Evolutionary conservation across 2,888 invertebrate species (phyloP).

Genomic region (Graphium colonna): DNA sequence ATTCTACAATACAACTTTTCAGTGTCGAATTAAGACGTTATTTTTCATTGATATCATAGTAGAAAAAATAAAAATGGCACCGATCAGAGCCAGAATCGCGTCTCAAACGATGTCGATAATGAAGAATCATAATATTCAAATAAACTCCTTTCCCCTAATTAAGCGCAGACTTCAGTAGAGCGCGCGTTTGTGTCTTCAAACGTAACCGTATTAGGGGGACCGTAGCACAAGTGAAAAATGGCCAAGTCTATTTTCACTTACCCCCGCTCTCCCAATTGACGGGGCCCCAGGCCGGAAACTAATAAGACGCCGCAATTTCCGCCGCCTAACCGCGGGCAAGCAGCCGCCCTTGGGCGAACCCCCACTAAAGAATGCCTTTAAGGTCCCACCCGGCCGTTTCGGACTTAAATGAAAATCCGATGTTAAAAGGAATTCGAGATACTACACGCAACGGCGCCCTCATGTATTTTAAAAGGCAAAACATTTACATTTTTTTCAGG

Average conservation of each 20-base stretch:
- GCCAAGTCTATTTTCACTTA: constrained; percentile 47
- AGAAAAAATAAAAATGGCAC: no score
- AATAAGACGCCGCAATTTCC: constrained; percentile 74
- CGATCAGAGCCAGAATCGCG: no score
- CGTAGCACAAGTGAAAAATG: constrained; percentile 32
- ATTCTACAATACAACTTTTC: no score
- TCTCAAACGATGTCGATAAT: no score
- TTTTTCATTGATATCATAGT: no score
- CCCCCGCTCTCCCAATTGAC: constrained; percentile 56
- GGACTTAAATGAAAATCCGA: constrained; percentile 20
- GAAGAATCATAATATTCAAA: no score
- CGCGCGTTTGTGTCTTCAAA: neutral
- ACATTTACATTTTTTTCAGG: neutral
- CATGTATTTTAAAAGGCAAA: neutral
- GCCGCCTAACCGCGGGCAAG: constrained; percentile 38
- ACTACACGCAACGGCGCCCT: constrained; percentile 3
- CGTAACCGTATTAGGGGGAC: constrained; percentile 3
- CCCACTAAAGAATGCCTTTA: constrained; percentile 41
- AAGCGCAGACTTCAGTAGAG: constrained; percentile 1
- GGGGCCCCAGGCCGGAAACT: constrained; percentile 54
- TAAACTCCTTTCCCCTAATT: constrained; percentile 5
- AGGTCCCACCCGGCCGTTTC: constrained; percentile 22
- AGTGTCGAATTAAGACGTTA: no score
- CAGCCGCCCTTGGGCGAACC: constrained; percentile 42
- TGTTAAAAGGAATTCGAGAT: constrained; percentile 9